These are phyloP conservation scores for Cygnus buccinator DNA, from an alignment of 2,113 vertebrate species.

Conservation along the genomic window DNA sequence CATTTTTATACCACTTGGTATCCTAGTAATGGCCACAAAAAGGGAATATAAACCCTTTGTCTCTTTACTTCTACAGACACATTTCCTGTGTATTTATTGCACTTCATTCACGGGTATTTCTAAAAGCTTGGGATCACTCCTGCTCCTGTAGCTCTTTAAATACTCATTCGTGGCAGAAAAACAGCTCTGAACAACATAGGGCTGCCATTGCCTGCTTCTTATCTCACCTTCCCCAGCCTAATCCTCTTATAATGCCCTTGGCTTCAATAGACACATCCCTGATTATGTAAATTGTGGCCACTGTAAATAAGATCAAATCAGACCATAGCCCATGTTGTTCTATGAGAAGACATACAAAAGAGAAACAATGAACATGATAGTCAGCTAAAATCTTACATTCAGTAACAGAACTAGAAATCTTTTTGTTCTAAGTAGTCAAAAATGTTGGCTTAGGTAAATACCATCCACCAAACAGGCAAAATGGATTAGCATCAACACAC, in stretches of 20 bases:
- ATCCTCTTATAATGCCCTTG: conserved; percentile 4
- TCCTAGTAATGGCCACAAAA: conserved; percentile 12
- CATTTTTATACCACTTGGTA: conserved; percentile 7
- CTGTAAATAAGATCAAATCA: conserved; percentile 18
- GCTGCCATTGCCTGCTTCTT: neutral
- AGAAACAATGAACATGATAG: neutral
- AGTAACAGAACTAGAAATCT: neutral
- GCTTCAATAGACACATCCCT: conserved; percentile 7
- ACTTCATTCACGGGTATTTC: conserved; percentile 4
- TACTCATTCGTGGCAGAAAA: neutral
- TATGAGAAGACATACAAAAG: neutral
- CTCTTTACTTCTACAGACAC: neutral
- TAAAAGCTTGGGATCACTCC: neutral
- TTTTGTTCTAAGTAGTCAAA: neutral
- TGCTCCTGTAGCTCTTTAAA: conserved; percentile 47
- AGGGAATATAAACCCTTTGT: neutral
- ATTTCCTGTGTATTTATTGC: neutral
- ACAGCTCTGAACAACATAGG: neutral
- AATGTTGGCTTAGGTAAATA: neutral
- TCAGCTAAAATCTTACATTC: neutral
- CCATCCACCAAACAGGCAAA: neutral
- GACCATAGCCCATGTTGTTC: neutral
- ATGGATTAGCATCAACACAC: neutral
- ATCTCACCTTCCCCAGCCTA: conserved; percentile 50
- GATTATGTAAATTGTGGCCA: neutral